Evolutionary conservation across 2,888 invertebrate genomes (phyloP).

Genomic region (Petrophora chlorosata): DNA sequence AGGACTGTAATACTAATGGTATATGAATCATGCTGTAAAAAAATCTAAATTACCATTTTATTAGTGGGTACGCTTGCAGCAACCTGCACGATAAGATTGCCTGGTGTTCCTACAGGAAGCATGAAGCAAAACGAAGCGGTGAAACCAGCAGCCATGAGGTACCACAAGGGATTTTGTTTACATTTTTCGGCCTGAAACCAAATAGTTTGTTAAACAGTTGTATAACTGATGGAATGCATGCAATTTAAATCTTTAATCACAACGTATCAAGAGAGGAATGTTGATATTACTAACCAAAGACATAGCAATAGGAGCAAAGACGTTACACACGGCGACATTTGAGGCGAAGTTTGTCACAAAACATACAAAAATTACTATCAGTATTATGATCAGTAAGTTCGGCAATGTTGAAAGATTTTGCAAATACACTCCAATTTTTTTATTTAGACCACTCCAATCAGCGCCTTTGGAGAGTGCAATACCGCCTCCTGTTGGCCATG

Average conservation of each 20-base stretch:
- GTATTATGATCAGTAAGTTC: constrained; percentile 44
- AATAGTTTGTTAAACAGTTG: neutral
- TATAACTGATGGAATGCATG: neutral
- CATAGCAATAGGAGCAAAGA: constrained; percentile 67
- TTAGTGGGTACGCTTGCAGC: constrained; percentile 65
- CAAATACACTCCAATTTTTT: constrained; percentile 51
- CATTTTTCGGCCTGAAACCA: constrained; percentile 58
- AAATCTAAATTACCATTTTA: constrained; percentile 73
- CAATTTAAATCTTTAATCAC: no score
- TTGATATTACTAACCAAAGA: constrained; percentile 54
- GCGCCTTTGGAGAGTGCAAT: constrained; percentile 61
- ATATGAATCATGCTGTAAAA: no score
- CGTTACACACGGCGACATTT: constrained; percentile 67
- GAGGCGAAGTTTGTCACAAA: constrained; percentile 71
- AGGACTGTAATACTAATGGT: no score
- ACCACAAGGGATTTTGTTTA: constrained; percentile 58
- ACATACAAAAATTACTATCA: constrained; percentile 52
- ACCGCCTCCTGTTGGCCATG: constrained; percentile 67
- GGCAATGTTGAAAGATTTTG: constrained; percentile 42
- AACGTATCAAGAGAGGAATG: no score
- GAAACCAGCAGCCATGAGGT: constrained; percentile 53
- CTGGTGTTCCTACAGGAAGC: constrained; percentile 83
- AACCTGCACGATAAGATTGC: constrained; percentile 78
- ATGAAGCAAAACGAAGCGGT: constrained; percentile 68
- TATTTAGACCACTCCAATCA: constrained; percentile 53